Base-by-base conservation (phyloP, 2,888 invertebrate genomes). In the Cataglyphis cursor region DNA sequence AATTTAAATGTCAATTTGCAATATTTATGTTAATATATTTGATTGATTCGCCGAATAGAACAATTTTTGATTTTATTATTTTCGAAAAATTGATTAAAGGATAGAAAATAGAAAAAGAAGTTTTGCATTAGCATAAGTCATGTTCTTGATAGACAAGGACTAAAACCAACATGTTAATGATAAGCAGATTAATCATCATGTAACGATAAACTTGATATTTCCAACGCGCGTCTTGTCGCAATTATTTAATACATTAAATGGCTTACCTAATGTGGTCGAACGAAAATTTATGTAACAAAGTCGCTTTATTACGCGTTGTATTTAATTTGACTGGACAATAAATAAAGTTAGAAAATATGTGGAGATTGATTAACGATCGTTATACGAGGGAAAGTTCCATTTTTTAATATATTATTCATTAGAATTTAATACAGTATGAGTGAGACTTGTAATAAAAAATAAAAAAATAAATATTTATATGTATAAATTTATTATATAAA, bases 181-280 rank as follows among this genome's bases (percentile, higher is more conserved):
- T 35, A 61, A 51, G 51, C 81, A n/a, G 78, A 48, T 80, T 35
- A 62, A 76, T 44, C 61, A 54, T 24, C 12, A 15, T 28, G 18
- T 54, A 28, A 44, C 54, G 28, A 82, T 82, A 82, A 87, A 75
- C 41, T 57, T 48, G 61, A 57, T 38, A 73, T 73, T 68, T 54
- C 21, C 31, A 48, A 44, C 35, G 21, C 68, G 28, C 51, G 44
- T 0, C 38, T 83, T 72, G 62, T 86, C 81, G 68, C 57, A 64
- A 82, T 87, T 72, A n/a, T 51, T 74, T 62, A 81, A 65, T 57
- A 21, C 41, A 44, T 51, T 44, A 35, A 48, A 12, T n/a, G 21
- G 68, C 66, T 62, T 66, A 61, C n/a, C 65, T 51, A 66, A 65
- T 66, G 59, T 87, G 78, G 18, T 72, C 2, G 10, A 35, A 28